Evolutionary conservation across 2,797 vertebrate species (phyloP).

Genomic region (Amblyopsis hoosieri): DNA sequence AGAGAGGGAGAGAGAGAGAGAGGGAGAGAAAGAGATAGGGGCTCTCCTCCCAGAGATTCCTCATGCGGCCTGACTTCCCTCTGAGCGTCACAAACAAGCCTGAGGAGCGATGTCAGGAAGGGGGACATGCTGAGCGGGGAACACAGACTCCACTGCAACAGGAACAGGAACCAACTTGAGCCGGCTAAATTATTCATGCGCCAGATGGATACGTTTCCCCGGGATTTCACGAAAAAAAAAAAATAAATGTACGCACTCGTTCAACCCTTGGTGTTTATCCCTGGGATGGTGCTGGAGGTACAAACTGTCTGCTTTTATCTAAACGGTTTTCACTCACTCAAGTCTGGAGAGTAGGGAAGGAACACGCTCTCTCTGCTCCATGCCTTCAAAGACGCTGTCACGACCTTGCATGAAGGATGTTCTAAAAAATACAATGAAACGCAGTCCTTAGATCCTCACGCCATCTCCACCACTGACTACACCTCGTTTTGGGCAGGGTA

Average conservation of each 20-base stretch:
- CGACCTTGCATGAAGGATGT: conserved; percentile 99
- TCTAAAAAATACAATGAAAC: conserved; percentile 84
- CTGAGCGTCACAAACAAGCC: conserved; percentile 82
- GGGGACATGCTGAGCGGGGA: conserved; percentile 54
- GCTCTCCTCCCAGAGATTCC: conserved; percentile 43
- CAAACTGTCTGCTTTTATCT: conserved; percentile 73
- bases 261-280: conserved; percentile 36
- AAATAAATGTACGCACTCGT: conserved; percentile 44
- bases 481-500: conserved; percentile 80
- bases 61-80: conserved; percentile 79
- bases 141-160: conserved; percentile 84
- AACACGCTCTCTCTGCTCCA: conserved; percentile 56
- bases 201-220: conserved; percentile 98
- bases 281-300: conserved; percentile 51
- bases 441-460: conserved; percentile 88
- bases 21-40: conserved; percentile 42
- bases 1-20: background rate
- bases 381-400: conserved; percentile 79
- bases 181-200: conserved; percentile 99
- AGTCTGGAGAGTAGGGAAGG: conserved; percentile 44
- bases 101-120: conserved; percentile 81
- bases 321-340: conserved; percentile 75
- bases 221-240: conserved; percentile 83
- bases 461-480: conserved; percentile 95
- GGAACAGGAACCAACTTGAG: conserved; percentile 99